Evolutionary conservation across 2,888 invertebrate species (phyloP).

Genomic region (Folsomia manolachei): DNA sequence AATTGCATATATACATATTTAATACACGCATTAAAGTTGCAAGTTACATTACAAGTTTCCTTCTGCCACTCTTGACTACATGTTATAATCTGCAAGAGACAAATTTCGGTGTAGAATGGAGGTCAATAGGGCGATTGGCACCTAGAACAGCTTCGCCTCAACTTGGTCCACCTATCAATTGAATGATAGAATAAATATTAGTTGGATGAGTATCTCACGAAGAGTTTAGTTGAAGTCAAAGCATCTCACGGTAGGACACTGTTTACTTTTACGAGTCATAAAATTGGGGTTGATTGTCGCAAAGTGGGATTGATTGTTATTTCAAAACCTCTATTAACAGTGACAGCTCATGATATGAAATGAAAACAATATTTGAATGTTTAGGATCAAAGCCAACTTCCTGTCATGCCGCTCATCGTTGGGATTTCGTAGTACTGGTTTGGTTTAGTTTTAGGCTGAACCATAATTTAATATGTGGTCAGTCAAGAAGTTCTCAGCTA

Average conservation of each 20-base stretch:
- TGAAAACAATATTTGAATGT: background rate
- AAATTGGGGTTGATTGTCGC: background rate
- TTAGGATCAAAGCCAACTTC: background rate
- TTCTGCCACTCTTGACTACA: too few relatives aligned
- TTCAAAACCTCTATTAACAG: background rate
- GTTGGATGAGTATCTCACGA: background rate
- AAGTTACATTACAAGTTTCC: too few relatives aligned
- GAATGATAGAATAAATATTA: background rate
- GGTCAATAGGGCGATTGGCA: background rate
- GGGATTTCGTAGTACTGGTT: too few relatives aligned
- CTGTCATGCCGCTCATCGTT: too few relatives aligned
- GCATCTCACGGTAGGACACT: too few relatives aligned
- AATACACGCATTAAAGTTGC: background rate
- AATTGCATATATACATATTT: background rate
- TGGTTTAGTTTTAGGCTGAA: background rate
- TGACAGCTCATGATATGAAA: background rate
- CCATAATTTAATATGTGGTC: too few relatives aligned
- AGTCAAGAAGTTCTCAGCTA: background rate
- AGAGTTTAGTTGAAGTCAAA: background rate
- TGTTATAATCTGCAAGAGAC: too few relatives aligned
- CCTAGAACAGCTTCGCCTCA: background rate
- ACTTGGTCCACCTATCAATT: background rate
- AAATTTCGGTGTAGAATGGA: background rate
- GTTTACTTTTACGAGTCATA: too few relatives aligned
- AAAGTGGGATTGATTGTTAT: background rate